Conservation (phyloP, 1,140 invertebrate genomes). For the Drosophila tani region DNA sequence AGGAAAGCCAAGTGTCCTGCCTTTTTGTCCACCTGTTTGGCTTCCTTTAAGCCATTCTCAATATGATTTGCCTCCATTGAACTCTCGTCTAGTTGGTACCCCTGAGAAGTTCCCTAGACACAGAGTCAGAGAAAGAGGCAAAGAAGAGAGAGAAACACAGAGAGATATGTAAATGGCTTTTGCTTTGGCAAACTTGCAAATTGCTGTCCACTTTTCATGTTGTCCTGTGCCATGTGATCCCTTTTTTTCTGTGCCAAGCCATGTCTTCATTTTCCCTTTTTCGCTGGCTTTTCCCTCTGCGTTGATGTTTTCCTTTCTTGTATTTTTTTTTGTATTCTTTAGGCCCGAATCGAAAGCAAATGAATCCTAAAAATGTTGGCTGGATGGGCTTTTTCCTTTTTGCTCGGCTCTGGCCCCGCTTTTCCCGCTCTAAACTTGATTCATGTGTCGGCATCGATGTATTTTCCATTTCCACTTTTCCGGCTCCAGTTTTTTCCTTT, state of each 20-base stretch:
- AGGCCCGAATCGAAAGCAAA: slow-evolving; percentile 54
- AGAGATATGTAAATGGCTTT: slow-evolving; percentile 34
- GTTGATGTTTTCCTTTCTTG: slow-evolving; percentile 52
- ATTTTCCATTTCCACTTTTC: slow-evolving; percentile 34
- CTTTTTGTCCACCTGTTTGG: neutral
- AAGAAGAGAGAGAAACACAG: neutral
- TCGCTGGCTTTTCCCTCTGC: slow-evolving; percentile 4
- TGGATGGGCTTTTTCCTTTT: slow-evolving; percentile 18
- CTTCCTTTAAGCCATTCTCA: neutral
- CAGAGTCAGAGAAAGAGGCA: no score
- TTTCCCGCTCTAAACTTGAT: slow-evolving; percentile 40
- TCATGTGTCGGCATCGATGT: slow-evolving; percentile 43
- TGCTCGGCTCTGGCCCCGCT: neutral
- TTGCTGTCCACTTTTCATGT: slow-evolving; percentile 76
- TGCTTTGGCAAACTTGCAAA: slow-evolving; percentile 58
- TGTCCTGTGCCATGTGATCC: slow-evolving; percentile 39
- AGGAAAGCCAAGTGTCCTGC: no score
- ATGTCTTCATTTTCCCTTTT: slow-evolving; percentile 31
- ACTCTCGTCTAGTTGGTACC: neutral
- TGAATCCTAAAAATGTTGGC: slow-evolving; percentile 74
- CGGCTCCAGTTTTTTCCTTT: neutral
- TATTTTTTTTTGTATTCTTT: slow-evolving; percentile 1
- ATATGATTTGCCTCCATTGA: slow-evolving; percentile 3
- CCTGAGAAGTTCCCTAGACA: neutral
- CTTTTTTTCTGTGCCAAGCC: slow-evolving; percentile 10